Conservation (phyloP, 2,797 vertebrate genomes). For the Decapterus maruadsi region DNA sequence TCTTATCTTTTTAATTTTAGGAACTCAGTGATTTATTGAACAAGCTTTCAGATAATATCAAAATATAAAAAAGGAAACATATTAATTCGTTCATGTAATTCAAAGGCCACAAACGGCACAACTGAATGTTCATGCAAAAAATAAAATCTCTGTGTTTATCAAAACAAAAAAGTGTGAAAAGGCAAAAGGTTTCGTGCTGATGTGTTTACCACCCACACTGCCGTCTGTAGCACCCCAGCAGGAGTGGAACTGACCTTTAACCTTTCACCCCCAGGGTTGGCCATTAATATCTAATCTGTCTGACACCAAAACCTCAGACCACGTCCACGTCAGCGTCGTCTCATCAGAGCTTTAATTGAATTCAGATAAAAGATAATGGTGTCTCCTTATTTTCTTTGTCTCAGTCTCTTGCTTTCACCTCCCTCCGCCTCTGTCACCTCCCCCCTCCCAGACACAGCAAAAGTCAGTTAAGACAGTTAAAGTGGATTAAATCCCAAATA, state of each 20-base stretch:
- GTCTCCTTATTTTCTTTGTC: constrained; percentile 1
- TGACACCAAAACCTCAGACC: constrained; percentile 28
- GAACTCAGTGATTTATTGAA: too few species aligned
- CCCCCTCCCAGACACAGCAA: neutral
- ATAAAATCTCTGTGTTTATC: too few species aligned
- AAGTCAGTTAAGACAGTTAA: too few species aligned
- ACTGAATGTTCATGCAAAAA: too few species aligned
- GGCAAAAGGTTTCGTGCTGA: neutral
- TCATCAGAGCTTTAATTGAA: constrained; percentile 38
- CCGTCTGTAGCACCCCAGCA: constrained; percentile 61
- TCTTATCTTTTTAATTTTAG: too few species aligned
- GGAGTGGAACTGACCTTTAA: constrained; percentile 25
- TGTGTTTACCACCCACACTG: constrained; percentile 74
- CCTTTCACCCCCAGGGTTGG: constrained; percentile 59
- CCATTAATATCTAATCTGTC: constrained; percentile 28
- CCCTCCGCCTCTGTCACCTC: neutral
- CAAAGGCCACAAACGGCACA: too few species aligned
- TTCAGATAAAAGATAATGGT: constrained; percentile 29
- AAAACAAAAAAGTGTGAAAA: neutral
- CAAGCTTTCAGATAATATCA: too few species aligned
- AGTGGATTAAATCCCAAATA: neutral
- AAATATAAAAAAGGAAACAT: too few species aligned
- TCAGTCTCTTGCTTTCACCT: neutral
- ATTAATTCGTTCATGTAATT: too few species aligned
- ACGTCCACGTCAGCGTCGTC: constrained; percentile 7